These are phyloP conservation scores for Prietella phreatophila DNA, from an alignment of 2,113 vertebrate species.

Conservation along the genomic window DNA sequence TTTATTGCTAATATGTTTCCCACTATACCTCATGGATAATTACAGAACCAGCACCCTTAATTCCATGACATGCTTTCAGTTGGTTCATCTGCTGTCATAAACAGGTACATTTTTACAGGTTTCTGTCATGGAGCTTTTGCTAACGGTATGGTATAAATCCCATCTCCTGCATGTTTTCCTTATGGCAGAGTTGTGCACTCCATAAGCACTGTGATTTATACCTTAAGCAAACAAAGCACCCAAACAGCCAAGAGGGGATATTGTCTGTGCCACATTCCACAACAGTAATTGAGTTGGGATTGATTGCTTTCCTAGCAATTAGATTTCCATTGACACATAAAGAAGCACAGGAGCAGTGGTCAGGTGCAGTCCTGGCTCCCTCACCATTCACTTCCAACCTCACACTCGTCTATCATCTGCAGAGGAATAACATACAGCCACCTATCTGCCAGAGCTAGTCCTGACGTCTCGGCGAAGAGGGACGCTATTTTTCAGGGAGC, in stretches of 20 bases:
- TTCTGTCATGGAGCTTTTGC: constrained; percentile 1
- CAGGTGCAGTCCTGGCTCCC: constrained; percentile 53
- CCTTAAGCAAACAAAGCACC: constrained; percentile 53
- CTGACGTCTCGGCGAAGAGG: not conserved
- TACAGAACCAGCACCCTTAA: not conserved
- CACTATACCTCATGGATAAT: not conserved
- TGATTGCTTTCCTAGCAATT: constrained; percentile 64
- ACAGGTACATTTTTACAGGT: not conserved
- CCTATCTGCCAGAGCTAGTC: not conserved
- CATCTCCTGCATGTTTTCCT: constrained; percentile 31
- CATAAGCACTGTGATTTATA: constrained; percentile 50
- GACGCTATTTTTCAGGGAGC: constrained; percentile 11
- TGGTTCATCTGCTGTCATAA: constrained; percentile 6
- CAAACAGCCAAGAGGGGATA: constrained; percentile 56
- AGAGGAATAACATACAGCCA: constrained; percentile 32
- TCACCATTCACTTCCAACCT: constrained; percentile 53
- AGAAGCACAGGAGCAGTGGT: constrained; percentile 49
- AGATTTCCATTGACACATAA: constrained; percentile 66
- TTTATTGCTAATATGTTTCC: not conserved
- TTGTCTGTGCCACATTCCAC: constrained; percentile 54
- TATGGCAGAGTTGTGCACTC: constrained; percentile 24
- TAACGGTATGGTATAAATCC: constrained; percentile 25
- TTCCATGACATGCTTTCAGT: not conserved
- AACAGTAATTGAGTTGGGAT: constrained; percentile 66
- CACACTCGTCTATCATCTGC: constrained; percentile 33